Base-by-base conservation (phyloP, 2,888 invertebrate genomes). In the Lochmaea crataegi region DNA sequence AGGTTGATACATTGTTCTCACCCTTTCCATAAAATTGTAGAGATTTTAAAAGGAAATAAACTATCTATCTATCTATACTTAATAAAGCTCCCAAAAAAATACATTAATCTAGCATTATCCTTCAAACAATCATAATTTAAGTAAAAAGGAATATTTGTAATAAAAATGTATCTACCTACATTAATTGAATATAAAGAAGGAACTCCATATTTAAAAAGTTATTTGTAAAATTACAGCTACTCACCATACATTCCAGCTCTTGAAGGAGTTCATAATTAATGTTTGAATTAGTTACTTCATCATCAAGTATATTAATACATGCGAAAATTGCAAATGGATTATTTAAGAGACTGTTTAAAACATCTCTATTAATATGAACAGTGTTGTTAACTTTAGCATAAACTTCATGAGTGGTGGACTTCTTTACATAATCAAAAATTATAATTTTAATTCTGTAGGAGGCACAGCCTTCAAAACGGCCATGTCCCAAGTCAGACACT, bases 231-330 rank as follows among this genome's bases (percentile, higher is more conserved):
- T 57, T 57, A 42, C 10, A 38, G 9, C 32, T 7, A 71, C 74
- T 42, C 61, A 74, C 74, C 65, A 67, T 42, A 76, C 86, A 86
- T 77, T 85, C 85, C 5, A 86, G 60, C 57, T 75, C 77, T 51
- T 63, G 60, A 26, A 80, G 60, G 56, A 80, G 60, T 2, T 77
- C 76, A 45, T 71, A 66, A 70, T 80, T 72, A 6, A 78, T 32
- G 26, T 66, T 56, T 18, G 66, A 41, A 41, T 65, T 66, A n/a
- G 45, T 18, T 14, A 68, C 65, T 7, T 71, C 65, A 4, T 71
- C 32, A 32, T 53, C 63, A 58, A 77, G 63, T 60, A 81, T 72
- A 70, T 75, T 72, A 12, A 82, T 69, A 26, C 58, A 72, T 18
- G 80, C 82, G 22, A 82, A 68, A 32, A 82, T 78, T 10, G 78